Evolutionary conservation across 2,113 vertebrate species (phyloP).

Genomic region (Prochilodus magdalenae): DNA sequence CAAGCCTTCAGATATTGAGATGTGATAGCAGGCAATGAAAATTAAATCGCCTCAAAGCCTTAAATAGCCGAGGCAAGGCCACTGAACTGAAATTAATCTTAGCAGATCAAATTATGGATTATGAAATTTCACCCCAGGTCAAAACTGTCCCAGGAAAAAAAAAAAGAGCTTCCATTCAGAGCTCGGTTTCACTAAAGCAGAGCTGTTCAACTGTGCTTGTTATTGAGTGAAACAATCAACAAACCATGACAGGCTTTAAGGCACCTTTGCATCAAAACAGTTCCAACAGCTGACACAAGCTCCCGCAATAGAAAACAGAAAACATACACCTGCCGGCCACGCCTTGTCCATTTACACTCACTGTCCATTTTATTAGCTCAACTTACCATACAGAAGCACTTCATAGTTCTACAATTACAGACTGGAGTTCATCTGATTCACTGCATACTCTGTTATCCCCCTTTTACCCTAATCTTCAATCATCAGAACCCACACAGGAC

Average conservation of each 20-base stretch:
- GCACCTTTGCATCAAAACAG: background rate
- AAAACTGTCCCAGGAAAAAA: slow-evolving; percentile 19
- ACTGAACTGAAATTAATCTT: slow-evolving; percentile 25
- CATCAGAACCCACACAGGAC: too few relatives aligned
- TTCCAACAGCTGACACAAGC: too few relatives aligned
- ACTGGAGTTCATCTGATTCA: too few relatives aligned
- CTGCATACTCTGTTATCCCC: too few relatives aligned
- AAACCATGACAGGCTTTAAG: background rate
- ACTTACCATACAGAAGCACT: too few relatives aligned
- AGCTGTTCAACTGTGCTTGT: background rate
- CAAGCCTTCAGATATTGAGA: slow-evolving; percentile 8
- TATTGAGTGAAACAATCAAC: background rate
- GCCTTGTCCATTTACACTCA: too few relatives aligned
- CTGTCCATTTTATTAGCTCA: too few relatives aligned
- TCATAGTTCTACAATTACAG: too few relatives aligned
- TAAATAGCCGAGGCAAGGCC: background rate
- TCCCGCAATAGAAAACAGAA: too few relatives aligned
- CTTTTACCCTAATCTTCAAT: too few relatives aligned
- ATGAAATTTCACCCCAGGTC: slow-evolving; percentile 7
- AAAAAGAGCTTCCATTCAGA: background rate
- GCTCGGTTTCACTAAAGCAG: background rate
- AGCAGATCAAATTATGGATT: slow-evolving; percentile 3
- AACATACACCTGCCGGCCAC: too few relatives aligned
- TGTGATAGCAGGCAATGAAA: slow-evolving; percentile 14
- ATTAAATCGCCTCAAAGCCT: background rate